Evolutionary conservation across 2,797 vertebrate species (phyloP).

Genomic region (Zalophus californianus): DNA sequence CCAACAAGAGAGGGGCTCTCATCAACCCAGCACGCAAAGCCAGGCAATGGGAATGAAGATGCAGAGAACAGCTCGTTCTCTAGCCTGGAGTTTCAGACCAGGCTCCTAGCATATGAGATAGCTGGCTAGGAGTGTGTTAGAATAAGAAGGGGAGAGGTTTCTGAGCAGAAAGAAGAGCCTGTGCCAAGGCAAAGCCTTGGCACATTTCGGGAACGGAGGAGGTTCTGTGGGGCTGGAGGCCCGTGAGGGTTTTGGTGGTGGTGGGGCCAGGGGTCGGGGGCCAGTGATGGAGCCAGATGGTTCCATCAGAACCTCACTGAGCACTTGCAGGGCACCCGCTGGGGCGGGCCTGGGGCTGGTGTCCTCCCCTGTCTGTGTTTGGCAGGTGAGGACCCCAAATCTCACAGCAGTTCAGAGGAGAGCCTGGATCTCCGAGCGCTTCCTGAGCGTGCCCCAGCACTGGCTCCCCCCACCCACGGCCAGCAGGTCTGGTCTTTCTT

Average conservation of each 20-base stretch:
- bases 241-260: neutral
- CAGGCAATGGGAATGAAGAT: neutral
- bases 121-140: rapidly evolving
- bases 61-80: neutral
- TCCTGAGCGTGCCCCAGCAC: too few species aligned
- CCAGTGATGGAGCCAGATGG: neutral
- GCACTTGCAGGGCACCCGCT: rapidly evolving
- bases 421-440: neutral
- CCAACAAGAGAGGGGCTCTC: neutral
- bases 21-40: neutral
- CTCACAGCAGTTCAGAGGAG: neutral
- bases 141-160: neutral
- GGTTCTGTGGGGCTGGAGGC: neutral
- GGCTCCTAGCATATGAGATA: rapidly evolving
- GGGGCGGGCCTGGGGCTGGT: neutral
- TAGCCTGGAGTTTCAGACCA: rapidly evolving
- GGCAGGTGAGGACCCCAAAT: neutral
- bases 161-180: neutral
- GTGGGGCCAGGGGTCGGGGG: rapidly evolving
- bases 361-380: neutral
- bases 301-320: neutral
- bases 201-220: neutral
- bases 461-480: rapidly evolving
- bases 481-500: neutral
- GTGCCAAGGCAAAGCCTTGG: neutral